These are phyloP conservation scores for Sarcophaga bullata DNA, from an alignment of 1,140 invertebrate species.

Conservation along the genomic window DNA sequence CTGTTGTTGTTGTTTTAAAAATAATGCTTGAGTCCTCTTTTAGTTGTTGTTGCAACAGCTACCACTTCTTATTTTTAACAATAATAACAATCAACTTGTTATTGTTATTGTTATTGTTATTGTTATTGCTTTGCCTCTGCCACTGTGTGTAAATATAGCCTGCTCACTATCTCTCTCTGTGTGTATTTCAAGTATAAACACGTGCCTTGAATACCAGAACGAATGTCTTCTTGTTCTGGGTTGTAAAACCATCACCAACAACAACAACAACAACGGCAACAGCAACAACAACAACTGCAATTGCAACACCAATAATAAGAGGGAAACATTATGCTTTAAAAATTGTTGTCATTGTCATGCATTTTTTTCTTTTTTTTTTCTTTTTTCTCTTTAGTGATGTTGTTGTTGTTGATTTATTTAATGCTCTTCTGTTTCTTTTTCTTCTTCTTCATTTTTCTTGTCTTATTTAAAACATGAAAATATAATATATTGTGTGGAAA, in stretches of 20 bases:
- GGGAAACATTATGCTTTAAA: too few species aligned
- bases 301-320: too few species aligned
- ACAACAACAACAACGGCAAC: neutral
- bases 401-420: too few species aligned
- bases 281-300: neutral
- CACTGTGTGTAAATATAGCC: neutral
- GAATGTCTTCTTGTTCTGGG: neutral
- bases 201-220: slow-evolving; percentile 1
- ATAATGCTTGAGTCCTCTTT: neutral
- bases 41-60: neutral
- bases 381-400: too few species aligned
- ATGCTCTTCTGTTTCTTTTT: too few species aligned
- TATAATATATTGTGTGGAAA: too few species aligned
- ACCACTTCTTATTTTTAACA: neutral
- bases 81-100: neutral
- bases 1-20: too few species aligned
- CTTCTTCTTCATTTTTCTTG: too few species aligned
- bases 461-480: too few species aligned
- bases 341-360: too few species aligned
- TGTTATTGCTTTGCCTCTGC: neutral
- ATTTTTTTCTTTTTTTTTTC: too few species aligned
- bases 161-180: neutral
- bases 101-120: neutral
- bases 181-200: neutral
- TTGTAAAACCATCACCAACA: neutral